Conservation (phyloP, 2,888 invertebrate species). For the Nezara viridula region DNA sequence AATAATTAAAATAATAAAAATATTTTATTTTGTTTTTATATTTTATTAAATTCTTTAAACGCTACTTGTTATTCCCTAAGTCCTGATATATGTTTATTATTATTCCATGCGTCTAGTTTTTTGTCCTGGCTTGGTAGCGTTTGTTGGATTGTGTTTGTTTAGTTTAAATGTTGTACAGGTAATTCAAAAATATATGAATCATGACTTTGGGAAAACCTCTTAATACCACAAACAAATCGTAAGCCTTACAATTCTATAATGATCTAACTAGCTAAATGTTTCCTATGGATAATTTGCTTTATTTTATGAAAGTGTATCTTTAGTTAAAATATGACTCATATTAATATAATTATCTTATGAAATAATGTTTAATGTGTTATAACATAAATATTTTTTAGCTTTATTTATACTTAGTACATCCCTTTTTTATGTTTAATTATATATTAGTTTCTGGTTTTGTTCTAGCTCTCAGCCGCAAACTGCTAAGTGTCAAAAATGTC, state of each 20-base stretch:
- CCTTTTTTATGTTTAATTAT: too few species aligned
- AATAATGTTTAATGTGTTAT: background rate
- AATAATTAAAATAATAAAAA: background rate
- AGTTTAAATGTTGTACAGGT: background rate
- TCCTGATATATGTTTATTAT: background rate
- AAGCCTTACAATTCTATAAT: background rate
- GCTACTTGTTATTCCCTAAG: background rate
- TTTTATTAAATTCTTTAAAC: background rate
- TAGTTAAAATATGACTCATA: background rate
- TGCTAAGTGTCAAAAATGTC: constrained; percentile 85
- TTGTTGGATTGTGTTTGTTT: background rate
- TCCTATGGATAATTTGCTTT: background rate
- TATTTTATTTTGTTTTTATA: background rate
- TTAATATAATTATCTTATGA: background rate
- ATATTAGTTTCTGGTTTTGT: background rate
- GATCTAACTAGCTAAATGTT: background rate
- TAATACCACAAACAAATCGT: constrained; percentile 58
- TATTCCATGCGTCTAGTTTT: background rate
- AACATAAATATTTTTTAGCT: too few species aligned
- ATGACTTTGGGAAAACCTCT: constrained; percentile 60
- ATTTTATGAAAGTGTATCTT: background rate
- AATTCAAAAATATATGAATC: background rate
- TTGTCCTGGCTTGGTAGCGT: background rate
- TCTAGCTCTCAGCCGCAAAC: constrained; percentile 58
- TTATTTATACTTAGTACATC: too few species aligned